Evolutionary conservation across 2,888 invertebrate genomes (phyloP).

Genomic region (Abrostola tripartita): DNA sequence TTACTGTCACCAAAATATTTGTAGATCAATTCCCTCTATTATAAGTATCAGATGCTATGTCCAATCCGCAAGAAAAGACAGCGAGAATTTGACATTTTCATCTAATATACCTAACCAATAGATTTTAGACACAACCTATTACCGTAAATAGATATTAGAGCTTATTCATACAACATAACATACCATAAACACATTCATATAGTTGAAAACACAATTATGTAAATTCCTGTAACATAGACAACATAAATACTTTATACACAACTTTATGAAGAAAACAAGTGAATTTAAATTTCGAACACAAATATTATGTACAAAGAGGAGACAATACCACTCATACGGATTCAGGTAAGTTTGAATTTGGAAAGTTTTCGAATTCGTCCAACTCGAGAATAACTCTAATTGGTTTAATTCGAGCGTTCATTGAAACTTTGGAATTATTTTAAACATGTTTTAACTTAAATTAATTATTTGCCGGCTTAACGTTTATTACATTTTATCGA

Average conservation of each 20-base stretch:
- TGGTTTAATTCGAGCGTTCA: slow-evolving; percentile 23
- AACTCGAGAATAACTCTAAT: slow-evolving; percentile 27
- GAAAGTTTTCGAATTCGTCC: slow-evolving; percentile 16
- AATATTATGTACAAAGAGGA: slow-evolving; percentile 81
- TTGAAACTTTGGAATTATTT: slow-evolving; percentile 14
- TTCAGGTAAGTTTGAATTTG: slow-evolving; percentile 76
- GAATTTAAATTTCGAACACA: slow-evolving; percentile 55
- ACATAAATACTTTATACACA: slow-evolving; percentile 46
- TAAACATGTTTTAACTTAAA: slow-evolving; percentile 16
- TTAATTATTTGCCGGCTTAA: slow-evolving; percentile 1
- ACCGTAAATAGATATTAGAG: not conserved
- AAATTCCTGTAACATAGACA: slow-evolving; percentile 69
- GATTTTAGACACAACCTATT: too few species aligned
- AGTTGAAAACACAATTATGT: slow-evolving; percentile 60
- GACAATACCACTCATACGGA: slow-evolving; percentile 83
- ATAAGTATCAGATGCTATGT: too few species aligned
- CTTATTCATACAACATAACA: not conserved
- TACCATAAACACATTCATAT: slow-evolving; percentile 25
- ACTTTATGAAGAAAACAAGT: slow-evolving; percentile 43
- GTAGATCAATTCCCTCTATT: slow-evolving; percentile 9
- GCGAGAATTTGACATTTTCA: too few species aligned
- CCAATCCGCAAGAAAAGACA: too few species aligned
- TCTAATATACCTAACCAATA: too few species aligned
- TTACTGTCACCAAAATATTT: not conserved
- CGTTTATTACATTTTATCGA: not conserved